Evolutionary conservation across 2,113 vertebrate species (phyloP), one percentile per base, ranked within the genome.

Genomic region (Promerops cafer): DNA sequence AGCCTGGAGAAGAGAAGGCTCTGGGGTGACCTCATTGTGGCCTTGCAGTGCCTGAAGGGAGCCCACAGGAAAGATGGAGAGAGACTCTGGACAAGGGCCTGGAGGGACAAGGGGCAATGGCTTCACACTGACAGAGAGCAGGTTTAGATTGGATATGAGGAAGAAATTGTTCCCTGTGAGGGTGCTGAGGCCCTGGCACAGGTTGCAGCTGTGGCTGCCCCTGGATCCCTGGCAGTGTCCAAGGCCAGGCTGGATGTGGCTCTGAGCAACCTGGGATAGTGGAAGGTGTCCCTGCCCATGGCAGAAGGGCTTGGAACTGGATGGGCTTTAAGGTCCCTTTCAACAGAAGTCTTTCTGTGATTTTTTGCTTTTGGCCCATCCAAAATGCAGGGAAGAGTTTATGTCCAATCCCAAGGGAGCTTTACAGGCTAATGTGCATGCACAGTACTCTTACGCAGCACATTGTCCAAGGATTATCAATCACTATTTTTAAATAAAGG

Each of bases 61-160:
- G 0, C 54, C 53, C 7, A 37, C 9, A 87, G 18, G 45, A 12
- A 39, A 60, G 35, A 50, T 13, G 37, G 44, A 44, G 52, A 56
- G 66, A 65, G 44, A 65, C 59, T 65, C 33, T 28, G 27, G 31
- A 13, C 59, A 74, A 44, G 68, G 50, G 35, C 27, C 30, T 72
- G 66, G 11, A 37, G 50, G 76, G 24, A 35, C 13, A 30, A 33
- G 27, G 31, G 39, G 10, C 0, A 72, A 57, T 65, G 42, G 35
- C 8, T 42, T 4, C 8, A 63, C 0, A 64, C 1, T 65, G 21
- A 44, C 52, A 59, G 27, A 81, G 37, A 13, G 23, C 0, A 3
- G 52, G 13, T 0, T 74, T 81, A 33, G 33, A 23, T 39, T 2
- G 27, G 37, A 4, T n/a, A 52, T n/a, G 0, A 1, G 10, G 37